A percentile compares a stretch with the other conserved stretches of the same genome.
These are phyloP conservation scores for Pelmatolapia mariae DNA, from an alignment of 2,113 vertebrate species.

Conservation along the genomic window DNA sequence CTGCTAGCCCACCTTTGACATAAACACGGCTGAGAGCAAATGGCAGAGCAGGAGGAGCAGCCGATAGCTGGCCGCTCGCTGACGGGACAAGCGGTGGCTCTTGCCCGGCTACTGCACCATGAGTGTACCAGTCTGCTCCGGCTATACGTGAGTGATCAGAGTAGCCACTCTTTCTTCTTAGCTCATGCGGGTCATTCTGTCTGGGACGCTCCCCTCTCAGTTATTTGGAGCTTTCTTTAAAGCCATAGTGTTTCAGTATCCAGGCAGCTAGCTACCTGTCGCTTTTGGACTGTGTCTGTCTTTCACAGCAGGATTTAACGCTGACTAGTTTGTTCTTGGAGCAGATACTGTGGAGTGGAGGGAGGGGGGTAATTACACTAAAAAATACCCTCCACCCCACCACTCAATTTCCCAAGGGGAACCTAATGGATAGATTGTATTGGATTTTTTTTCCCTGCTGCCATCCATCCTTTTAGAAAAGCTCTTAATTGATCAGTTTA, in stretches of 20 bases:
- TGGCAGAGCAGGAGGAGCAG: slow-evolving; percentile 55
- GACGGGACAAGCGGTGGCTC: slow-evolving; percentile 50
- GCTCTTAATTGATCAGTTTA: slow-evolving; percentile 7
- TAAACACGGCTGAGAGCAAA: slow-evolving; percentile 20
- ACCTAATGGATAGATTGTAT: slow-evolving; percentile 34
- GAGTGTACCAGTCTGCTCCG: slow-evolving; percentile 63
- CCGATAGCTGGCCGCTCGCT: not conserved
- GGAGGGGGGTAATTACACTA: slow-evolving; percentile 14
- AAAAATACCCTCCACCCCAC: not conserved
- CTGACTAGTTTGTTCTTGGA: not conserved
- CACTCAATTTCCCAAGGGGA: not conserved
- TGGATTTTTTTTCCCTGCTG: not conserved
- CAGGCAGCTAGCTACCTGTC: slow-evolving; percentile 34
- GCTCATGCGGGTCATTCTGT: not conserved
- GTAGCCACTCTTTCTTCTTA: not conserved
- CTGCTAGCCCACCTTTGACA: not conserved
- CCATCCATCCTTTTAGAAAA: not conserved
- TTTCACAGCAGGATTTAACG: not conserved
- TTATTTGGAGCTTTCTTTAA: not conserved
- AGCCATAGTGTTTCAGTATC: not conserved
- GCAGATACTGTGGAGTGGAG: not conserved
- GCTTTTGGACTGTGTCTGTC: not conserved
- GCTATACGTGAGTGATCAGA: slow-evolving; percentile 68
- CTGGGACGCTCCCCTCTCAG: not conserved
- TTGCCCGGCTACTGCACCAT: slow-evolving; percentile 63